phyloP scores from a whole-genome alignment of 92 coral and sea anemone species.

The Palythoa heliodiscus region DNA sequence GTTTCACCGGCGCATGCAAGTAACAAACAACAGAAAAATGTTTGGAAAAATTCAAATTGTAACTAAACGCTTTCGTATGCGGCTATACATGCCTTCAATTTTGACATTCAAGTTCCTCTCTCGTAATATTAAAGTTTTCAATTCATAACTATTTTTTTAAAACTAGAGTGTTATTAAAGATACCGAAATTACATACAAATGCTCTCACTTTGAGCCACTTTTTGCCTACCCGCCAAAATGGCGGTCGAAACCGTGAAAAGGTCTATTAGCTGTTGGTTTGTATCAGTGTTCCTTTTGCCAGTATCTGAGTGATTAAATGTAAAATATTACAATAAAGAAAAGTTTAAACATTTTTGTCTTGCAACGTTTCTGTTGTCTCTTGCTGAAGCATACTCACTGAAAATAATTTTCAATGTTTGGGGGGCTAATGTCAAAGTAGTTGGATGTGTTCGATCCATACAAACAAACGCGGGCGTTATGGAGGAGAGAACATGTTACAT shows the following conservation, averaged over 20 bases:
- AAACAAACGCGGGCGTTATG: background rate
- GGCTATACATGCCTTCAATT: background rate
- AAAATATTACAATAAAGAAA: background rate
- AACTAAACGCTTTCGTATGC: background rate
- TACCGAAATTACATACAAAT: constrained; percentile 4
- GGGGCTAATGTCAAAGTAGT: background rate
- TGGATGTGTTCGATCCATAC: background rate
- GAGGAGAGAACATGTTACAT: background rate
- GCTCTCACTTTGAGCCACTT: constrained; percentile 14
- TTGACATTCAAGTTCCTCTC: background rate
- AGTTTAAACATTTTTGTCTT: too few relatives aligned
- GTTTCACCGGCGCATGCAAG: background rate
- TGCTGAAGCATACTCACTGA: constrained; percentile 7
- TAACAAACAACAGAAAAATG: background rate
- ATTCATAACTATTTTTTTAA: background rate
- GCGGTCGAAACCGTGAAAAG: background rate
- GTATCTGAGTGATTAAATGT: background rate
- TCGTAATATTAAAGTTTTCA: background rate
- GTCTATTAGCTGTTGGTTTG: constrained; percentile 4
- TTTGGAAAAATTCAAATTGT: background rate
- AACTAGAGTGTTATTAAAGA: background rate
- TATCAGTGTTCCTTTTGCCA: background rate
- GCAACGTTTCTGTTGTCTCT: background rate
- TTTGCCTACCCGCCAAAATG: constrained; percentile 2
- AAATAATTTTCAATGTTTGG: too few relatives aligned